A percentile compares a stretch with the other conserved stretches of the same genome.
Evolutionary conservation across 2,888 invertebrate genomes (phyloP).

Genomic region (Laothoe populi): DNA sequence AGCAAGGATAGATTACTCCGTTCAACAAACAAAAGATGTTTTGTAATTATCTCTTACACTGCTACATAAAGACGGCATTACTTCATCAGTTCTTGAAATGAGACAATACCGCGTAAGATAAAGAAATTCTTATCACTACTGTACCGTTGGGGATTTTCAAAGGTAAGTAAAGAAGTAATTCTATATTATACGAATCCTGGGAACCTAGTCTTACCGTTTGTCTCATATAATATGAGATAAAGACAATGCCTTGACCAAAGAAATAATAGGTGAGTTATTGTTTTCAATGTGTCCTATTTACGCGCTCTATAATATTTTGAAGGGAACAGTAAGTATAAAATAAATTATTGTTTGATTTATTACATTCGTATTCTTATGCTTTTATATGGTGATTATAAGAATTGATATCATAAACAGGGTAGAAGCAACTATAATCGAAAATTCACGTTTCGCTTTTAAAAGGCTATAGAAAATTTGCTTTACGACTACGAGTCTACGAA

Average conservation of each 20-base stretch:
- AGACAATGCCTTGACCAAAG: not conserved
- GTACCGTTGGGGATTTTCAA: conserved; percentile 13
- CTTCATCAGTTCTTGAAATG: conserved; percentile 16
- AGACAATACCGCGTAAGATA: conserved; percentile 14
- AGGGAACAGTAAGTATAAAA: not conserved
- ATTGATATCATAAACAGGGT: not conserved
- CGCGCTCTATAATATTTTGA: not conserved
- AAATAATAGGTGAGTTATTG: conserved; percentile 7
- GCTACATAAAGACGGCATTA: conserved; percentile 47
- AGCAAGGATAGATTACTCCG: conserved; percentile 24
- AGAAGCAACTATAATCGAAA: not conserved
- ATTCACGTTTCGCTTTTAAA: not conserved
- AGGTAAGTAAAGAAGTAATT: not conserved
- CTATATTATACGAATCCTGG: conserved; percentile 1
- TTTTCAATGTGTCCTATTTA: not conserved
- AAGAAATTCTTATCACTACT: conserved; percentile 21
- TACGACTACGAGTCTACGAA: conserved; percentile 23
- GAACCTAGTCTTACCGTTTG: conserved; percentile 1
- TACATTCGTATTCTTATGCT: not conserved
- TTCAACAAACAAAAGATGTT: conserved; percentile 16
- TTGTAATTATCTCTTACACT: conserved; percentile 48
- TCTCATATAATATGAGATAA: not conserved
- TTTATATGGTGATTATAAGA: not conserved
- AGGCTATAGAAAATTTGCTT: conserved; percentile 15
- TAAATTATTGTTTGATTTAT: not conserved